A percentile compares a stretch with the other conserved stretches of the same genome.
phyloP scores from a whole-genome alignment of 2,888 invertebrate genomes.

The Tolmerus cingulatus region DNA sequence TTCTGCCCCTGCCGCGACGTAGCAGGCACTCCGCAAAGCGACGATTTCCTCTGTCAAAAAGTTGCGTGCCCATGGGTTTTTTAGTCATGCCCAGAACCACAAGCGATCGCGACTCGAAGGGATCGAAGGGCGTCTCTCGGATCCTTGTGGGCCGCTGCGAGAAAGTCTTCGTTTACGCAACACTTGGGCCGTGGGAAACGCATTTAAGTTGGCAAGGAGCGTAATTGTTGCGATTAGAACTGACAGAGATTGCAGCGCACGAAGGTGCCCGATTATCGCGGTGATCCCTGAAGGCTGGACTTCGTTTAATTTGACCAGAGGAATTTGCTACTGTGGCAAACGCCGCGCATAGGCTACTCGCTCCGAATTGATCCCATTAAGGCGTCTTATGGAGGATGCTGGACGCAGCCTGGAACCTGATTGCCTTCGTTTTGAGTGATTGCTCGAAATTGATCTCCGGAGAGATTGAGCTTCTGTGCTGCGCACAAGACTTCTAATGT shows the following conservation, averaged over 20 bases:
- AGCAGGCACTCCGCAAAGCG: not conserved
- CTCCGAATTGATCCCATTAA: not conserved
- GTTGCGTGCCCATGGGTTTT: constrained; percentile 43
- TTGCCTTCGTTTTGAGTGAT: constrained; percentile 14
- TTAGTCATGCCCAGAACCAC: constrained; percentile 20
- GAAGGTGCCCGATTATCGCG: constrained; percentile 11
- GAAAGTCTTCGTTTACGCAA: constrained; percentile 4
- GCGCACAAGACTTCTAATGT: constrained; percentile 7
- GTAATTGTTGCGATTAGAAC: constrained; percentile 32
- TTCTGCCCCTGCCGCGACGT: not conserved
- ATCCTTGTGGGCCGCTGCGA: not conserved
- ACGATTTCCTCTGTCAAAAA: constrained; percentile 41
- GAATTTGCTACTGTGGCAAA: constrained; percentile 31
- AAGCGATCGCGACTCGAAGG: not conserved
- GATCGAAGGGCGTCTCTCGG: not conserved
- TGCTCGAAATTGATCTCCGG: not conserved
- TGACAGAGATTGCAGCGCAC: constrained; percentile 8
- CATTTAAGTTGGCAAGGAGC: not conserved
- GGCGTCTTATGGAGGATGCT: constrained; percentile 10
- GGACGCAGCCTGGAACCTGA: not conserved
- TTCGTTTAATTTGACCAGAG: constrained; percentile 29
- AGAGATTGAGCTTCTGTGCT: constrained; percentile 6
- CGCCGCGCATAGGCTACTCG: not conserved
- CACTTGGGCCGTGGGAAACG: constrained; percentile 15
- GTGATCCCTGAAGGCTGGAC: not conserved